Base-by-base conservation (phyloP, 1,140 invertebrate species). In the Argopecten irradians region DNA sequence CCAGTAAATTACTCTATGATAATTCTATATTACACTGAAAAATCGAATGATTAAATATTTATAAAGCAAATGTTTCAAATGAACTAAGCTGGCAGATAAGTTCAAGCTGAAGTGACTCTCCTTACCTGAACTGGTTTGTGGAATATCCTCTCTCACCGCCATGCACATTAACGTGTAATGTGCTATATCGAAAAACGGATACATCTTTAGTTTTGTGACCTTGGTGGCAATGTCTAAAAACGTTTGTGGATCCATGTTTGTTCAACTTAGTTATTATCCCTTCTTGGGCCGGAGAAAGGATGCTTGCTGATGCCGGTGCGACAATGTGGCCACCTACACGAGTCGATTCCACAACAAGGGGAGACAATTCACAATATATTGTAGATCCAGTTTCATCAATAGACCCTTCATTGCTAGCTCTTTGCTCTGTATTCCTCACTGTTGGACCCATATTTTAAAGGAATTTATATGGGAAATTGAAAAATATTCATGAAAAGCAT, bases 191-290 rank as follows among this genome's bases (percentile, higher is more conserved):
- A 99, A 99, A 96, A 99, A 99, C 46, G 99, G 99, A 96, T 98
- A 99, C 99, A 99, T 99, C 97, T 99, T 99, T 91, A 99, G 96
- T 96, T 99, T 99, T 92, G 99, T 98, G 95, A 99, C 98, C 97
- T 98, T 98, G 96, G 99, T 99, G 96, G 99, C 98, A 96, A 99
- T 97, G 95, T 99, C 98, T 94, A 99, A 97, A 96, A 99, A 99
- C 83, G 98, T 97, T 97, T 99, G 98, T 94, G 98, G 98, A 97
- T 99, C 98, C 98, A 99, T 96, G 88, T 91, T 93, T 46, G 41
- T 71, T 84, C 1, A 71, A 71, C 22, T 71, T 71, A 71, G 22
- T 28, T 5, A 3, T 71, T 8, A 28, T n/a, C 55, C 55, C 28
- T 71, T n/a, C 28, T 71, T 22, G 55, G 55, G 22, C 55, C 28